These are phyloP conservation scores for Tinea trinotella DNA, from an alignment of 2,888 invertebrate genomes.

Conservation along the genomic window DNA sequence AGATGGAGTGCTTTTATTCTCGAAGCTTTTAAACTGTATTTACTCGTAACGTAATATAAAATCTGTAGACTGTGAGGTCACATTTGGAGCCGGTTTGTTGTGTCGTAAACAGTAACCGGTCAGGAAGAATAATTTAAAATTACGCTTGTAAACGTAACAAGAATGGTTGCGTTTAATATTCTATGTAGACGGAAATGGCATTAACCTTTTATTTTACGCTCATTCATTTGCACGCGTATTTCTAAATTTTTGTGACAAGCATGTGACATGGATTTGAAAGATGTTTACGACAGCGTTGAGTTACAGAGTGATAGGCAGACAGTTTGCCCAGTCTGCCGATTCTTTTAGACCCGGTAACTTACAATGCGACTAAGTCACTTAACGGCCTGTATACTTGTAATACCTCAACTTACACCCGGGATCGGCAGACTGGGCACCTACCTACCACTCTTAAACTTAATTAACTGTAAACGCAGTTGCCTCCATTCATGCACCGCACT, in stretches of 20 bases:
- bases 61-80: conserved; percentile 56
- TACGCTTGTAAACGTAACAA: conserved; percentile 3
- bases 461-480: neutral
- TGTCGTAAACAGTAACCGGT: conserved; percentile 22
- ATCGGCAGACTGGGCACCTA: too few relatives aligned
- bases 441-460: too few relatives aligned
- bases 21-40: conserved; percentile 3
- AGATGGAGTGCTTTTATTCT: neutral
- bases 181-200: neutral
- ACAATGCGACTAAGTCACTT: too few relatives aligned
- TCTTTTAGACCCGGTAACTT: too few relatives aligned
- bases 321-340: too few relatives aligned
- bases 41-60: conserved; percentile 23
- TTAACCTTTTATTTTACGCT: neutral
- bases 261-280: too few relatives aligned
- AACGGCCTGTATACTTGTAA: too few relatives aligned
- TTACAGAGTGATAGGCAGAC: too few relatives aligned
- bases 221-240: too few relatives aligned
- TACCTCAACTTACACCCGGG: too few relatives aligned
- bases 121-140: neutral
- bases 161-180: neutral
- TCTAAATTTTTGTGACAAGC: too few relatives aligned
- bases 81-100: conserved; percentile 42
- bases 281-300: too few relatives aligned
- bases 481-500: neutral